These are phyloP conservation scores for Doryteuthis pealeii DNA, from an alignment of 1,140 invertebrate genomes.

Conservation along the genomic window DNA sequence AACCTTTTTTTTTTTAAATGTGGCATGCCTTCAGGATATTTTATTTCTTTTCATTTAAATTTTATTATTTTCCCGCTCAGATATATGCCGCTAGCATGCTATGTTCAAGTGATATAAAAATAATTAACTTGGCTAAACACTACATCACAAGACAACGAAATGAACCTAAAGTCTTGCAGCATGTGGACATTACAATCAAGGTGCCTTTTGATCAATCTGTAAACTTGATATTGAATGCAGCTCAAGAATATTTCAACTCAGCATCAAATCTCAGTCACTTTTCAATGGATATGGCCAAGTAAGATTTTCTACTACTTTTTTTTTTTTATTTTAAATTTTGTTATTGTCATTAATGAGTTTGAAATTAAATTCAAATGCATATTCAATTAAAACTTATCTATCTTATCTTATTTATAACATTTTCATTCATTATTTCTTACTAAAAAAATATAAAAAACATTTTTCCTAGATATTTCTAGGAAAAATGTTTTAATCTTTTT, in stretches of 20 bases:
- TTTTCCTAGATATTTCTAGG: not conserved
- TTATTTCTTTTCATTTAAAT: too few species aligned
- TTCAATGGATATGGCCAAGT: slow-evolving; percentile 69
- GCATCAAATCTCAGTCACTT: slow-evolving; percentile 67
- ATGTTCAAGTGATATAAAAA: slow-evolving; percentile 59
- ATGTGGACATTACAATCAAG: slow-evolving; percentile 57
- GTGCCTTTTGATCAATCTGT: slow-evolving; percentile 65
- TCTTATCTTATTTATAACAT: too few species aligned
- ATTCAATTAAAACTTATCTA: too few species aligned
- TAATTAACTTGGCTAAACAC: slow-evolving; percentile 60
- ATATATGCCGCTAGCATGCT: slow-evolving; percentile 63
- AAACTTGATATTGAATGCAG: slow-evolving; percentile 66
- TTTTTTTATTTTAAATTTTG: not conserved
- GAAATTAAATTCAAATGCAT: not conserved
- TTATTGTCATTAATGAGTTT: not conserved
- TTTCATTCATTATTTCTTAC: too few species aligned
- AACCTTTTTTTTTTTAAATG: too few species aligned
- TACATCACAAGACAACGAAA: slow-evolving; percentile 54
- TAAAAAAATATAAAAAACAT: too few species aligned
- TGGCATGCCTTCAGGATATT: too few species aligned
- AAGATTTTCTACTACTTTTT: slow-evolving; percentile 14
- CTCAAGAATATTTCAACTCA: slow-evolving; percentile 71
- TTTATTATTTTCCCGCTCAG: slow-evolving; percentile 35
- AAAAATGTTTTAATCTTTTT: not conserved
- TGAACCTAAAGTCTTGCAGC: slow-evolving; percentile 26